phyloP scores from a whole-genome alignment of 2,797 vertebrate species.

The Lerista edwardsae region DNA sequence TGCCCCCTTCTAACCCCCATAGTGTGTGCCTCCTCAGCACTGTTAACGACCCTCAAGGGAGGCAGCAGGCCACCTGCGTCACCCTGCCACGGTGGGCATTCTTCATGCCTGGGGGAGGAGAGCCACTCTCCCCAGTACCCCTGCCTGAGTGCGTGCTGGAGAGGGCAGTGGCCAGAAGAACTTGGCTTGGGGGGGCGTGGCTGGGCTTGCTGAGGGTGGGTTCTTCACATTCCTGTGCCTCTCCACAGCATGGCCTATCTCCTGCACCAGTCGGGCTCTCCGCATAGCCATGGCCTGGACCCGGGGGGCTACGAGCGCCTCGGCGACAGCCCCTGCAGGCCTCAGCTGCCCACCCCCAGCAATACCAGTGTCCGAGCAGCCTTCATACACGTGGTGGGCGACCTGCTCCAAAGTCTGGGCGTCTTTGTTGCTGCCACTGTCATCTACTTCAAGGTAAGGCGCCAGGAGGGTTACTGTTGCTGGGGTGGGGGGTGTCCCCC shows the following conservation, averaged over 20 bases:
- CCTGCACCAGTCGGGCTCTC: constrained; percentile 88
- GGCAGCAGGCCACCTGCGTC: too few relatives aligned
- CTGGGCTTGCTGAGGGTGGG: too few relatives aligned
- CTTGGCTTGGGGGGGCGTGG: too few relatives aligned
- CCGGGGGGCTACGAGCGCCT: constrained; percentile 86
- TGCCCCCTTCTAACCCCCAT: too few relatives aligned
- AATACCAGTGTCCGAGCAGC: constrained; percentile 94
- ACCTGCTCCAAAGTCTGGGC: constrained; percentile 93
- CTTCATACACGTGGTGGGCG: constrained; percentile 94
- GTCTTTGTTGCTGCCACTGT: constrained; percentile 91
- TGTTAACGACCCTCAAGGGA: too few relatives aligned
- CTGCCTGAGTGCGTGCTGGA: too few relatives aligned
- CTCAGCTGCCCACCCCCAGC: constrained; percentile 74
- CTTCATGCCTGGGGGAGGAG: too few relatives aligned
- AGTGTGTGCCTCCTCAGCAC: too few relatives aligned
- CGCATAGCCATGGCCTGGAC: constrained; percentile 77
- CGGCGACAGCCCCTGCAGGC: constrained; percentile 77
- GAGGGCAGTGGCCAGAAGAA: too few relatives aligned
- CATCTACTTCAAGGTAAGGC: constrained; percentile 94
- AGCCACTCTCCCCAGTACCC: too few relatives aligned
- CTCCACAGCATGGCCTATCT: constrained; percentile 92
- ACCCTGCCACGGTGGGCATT: too few relatives aligned
- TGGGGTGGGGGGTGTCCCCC: not conserved
- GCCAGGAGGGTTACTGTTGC: fast-evolving
- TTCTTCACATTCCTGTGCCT: not conserved